Evolutionary conservation across 2,888 invertebrate genomes (phyloP).

Genomic region (Trichopoda pennipes): DNA sequence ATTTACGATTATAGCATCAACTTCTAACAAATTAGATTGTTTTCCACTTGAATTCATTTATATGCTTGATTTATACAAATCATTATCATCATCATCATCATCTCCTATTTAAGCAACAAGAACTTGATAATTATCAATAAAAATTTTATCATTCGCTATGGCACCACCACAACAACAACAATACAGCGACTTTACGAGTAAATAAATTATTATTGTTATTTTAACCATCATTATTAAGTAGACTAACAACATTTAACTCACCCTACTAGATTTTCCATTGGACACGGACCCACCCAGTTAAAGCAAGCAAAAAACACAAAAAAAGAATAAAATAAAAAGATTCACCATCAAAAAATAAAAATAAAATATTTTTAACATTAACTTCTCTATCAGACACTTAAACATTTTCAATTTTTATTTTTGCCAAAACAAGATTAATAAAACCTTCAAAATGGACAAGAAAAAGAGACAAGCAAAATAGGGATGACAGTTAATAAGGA

Average conservation of each 20-base stretch:
- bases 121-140: conserved; percentile 51
- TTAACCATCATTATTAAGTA: conserved; percentile 44
- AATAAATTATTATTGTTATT: conserved; percentile 34
- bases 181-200: too few species aligned
- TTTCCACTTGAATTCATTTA: conserved; percentile 80
- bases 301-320: too few species aligned
- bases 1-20: conserved; percentile 67
- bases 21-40: conserved; percentile 80
- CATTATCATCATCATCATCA: conserved; percentile 40
- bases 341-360: not conserved
- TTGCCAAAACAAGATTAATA: conserved; percentile 36
- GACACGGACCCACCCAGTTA: not conserved
- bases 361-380: conserved; percentile 55
- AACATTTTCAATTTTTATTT: conserved; percentile 23
- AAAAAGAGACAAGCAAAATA: conserved; percentile 6
- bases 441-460: conserved; percentile 58
- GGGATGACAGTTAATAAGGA: conserved; percentile 7
- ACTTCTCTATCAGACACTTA: conserved; percentile 51
- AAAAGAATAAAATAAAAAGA: conserved; percentile 8
- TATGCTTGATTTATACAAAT: conserved; percentile 68
- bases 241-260: not conserved
- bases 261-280: not conserved
- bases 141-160: conserved; percentile 48
- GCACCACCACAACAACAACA: conserved; percentile 12
- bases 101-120: conserved; percentile 17